Base-by-base conservation (phyloP, 2,797 vertebrate species). In the Girardinus metallicus region DNA sequence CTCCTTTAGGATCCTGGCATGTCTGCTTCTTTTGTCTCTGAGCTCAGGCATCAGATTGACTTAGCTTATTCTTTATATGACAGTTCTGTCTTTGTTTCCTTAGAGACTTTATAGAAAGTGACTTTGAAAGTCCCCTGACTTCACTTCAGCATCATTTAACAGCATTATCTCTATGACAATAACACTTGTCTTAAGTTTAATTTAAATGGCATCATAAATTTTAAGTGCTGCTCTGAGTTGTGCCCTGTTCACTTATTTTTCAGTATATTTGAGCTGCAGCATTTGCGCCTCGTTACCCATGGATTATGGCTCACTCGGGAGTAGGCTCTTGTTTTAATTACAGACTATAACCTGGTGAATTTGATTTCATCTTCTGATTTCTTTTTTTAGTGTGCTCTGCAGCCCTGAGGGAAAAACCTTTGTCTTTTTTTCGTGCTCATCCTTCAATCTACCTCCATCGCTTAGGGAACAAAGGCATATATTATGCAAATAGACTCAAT, bases 301-400 rank as follows among this genome's bases (percentile, higher is more conserved):
- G 91, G 86, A 93, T 95, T 91, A 93, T 83, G 80, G 82, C 88
- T 71, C 86, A 74, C 85, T 77, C 83, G 89, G 89, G 92, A 95
- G 85, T 62, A 47, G 80, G 49, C 76, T 77, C 75, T 82, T 85
- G 81, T 93, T 94, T 95, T 95, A 95, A 95, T 95, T 94, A 94
- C 89, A 89, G 89, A 92, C 87, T 91, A 93, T 83, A 93, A 94
- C 93, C 89, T 91, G 83, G 62, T 81, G 91, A 95, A 94, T 93
- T 86, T 80, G 87, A 94, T 94, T 95, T 91, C 81, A 91, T 92
- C 87, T 91, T 81, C 84, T 83, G 47, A 89, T 89, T 89, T 91
- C 84, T 77, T 90, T 86, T 88, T 84, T 86, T 73, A 31, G 76
- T 84, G 75, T 44, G 44, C 81, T 74, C 77, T 1, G 23, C 53